phyloP scores from a whole-genome alignment of 2,113 vertebrate genomes.

The Corythoichthys intestinalis region DNA sequence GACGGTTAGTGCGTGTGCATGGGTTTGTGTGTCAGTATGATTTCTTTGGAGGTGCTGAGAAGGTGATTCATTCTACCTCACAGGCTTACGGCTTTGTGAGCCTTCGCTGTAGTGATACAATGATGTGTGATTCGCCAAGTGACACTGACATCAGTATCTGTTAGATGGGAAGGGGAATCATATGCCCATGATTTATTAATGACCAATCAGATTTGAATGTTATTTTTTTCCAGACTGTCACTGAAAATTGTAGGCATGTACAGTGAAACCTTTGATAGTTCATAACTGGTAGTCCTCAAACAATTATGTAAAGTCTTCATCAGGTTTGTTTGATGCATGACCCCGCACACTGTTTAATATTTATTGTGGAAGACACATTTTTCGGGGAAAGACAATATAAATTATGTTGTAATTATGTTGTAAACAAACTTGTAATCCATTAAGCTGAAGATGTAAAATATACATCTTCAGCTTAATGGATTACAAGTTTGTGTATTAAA shows the following conservation, averaged over 20 bases:
- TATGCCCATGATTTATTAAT: conserved; percentile 13
- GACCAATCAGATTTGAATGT: neutral
- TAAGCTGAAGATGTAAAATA: no score
- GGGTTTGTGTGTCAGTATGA: conserved; percentile 31
- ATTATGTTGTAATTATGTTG: neutral
- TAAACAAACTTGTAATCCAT: no score
- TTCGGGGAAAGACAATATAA: neutral
- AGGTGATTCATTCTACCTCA: conserved; percentile 51
- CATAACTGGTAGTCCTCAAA: neutral
- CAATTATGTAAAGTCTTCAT: neutral
- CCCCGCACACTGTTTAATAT: neutral
- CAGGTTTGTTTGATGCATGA: neutral
- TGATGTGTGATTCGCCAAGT: conserved; percentile 51
- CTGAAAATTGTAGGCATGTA: neutral
- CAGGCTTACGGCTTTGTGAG: conserved; percentile 35
- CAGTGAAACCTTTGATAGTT: neutral
- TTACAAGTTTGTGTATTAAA: no score
- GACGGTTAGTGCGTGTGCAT: neutral
- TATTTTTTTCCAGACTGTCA: conserved; percentile 7
- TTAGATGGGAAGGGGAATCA: conserved; percentile 45
- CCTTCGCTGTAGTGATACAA: conserved; percentile 16
- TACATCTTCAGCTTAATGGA: no score
- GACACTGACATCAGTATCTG: conserved; percentile 32
- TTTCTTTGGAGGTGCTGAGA: conserved; percentile 47
- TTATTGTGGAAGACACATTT: neutral